phyloP scores from a whole-genome alignment of 2,797 vertebrate species.

The Pseudocheirus occidentalis region DNA sequence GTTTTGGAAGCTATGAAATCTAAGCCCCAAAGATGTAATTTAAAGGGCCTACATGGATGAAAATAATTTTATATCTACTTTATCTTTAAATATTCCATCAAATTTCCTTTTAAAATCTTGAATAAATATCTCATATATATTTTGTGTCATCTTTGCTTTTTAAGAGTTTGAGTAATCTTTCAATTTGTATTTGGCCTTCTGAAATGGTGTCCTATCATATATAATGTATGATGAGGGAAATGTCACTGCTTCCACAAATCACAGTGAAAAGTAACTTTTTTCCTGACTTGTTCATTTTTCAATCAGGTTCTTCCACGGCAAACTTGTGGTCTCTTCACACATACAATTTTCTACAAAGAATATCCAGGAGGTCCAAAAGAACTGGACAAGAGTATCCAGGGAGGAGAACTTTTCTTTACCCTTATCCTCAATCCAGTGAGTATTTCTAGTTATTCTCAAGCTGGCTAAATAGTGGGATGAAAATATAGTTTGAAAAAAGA shows the following conservation, averaged over 20 bases:
- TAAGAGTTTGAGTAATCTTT: neutral
- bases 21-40: conserved; percentile 29
- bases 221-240: neutral
- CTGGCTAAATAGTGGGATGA: neutral
- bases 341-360: conserved; percentile 98
- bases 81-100: conserved; percentile 33
- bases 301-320: conserved; percentile 96
- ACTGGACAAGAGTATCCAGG: conserved; percentile 96
- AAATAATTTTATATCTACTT: conserved; percentile 44
- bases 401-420: conserved; percentile 97
- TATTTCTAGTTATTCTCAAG: conserved; percentile 70
- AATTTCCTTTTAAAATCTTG: neutral
- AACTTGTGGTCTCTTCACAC: conserved; percentile 97
- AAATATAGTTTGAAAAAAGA: conserved; percentile 1
- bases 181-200: neutral
- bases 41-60: conserved; percentile 35
- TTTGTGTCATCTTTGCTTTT: neutral
- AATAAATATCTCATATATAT: neutral
- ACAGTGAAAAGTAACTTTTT: neutral
- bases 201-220: neutral
- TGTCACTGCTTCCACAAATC: neutral
- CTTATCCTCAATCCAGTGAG: conserved; percentile 97
- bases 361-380: conserved; percentile 96
- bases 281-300: conserved; percentile 11
- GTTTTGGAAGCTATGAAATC: conserved; percentile 17